These are phyloP conservation scores for Cenopis cana DNA, from an alignment of 2,888 invertebrate genomes.

Conservation along the genomic window DNA sequence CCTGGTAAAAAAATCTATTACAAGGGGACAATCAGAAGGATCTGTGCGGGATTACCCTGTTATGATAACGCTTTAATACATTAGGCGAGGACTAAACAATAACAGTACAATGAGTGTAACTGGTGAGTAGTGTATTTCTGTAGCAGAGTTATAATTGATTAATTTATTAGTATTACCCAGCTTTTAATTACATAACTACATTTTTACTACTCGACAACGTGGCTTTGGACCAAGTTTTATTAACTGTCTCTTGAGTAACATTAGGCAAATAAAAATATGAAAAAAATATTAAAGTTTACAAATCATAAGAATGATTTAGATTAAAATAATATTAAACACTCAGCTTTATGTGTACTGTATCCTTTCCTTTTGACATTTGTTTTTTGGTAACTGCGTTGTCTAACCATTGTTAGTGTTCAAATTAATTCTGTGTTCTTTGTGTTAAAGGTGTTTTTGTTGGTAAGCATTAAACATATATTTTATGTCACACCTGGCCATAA, in stretches of 20 bases:
- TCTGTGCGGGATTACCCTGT: conserved; percentile 13
- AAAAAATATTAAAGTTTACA: too few relatives aligned
- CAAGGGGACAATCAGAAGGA: conserved; percentile 21
- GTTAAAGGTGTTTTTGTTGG: too few relatives aligned
- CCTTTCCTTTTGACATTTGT: too few relatives aligned
- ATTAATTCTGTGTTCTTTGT: neutral
- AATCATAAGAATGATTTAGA: too few relatives aligned
- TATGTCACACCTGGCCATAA: too few relatives aligned
- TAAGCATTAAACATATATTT: too few relatives aligned
- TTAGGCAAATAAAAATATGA: neutral
- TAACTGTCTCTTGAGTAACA: too few relatives aligned
- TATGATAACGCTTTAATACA: conserved; percentile 19
- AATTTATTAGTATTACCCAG: neutral
- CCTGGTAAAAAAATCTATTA: conserved; percentile 23
- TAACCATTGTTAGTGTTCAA: too few relatives aligned
- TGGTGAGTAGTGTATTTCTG: neutral
- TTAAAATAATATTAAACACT: too few relatives aligned
- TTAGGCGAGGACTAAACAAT: neutral
- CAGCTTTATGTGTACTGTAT: too few relatives aligned
- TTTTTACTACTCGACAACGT: neutral
- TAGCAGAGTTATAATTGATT: neutral
- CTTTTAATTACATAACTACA: neutral
- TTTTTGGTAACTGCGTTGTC: too few relatives aligned
- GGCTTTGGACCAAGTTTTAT: neutral
- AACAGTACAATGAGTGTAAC: neutral